Percentiles rank a stretch among this genome's conserved stretches.
Evolutionary conservation across 2,113 vertebrate genomes (phyloP).

Genomic region (Narcine bancroftii): DNA sequence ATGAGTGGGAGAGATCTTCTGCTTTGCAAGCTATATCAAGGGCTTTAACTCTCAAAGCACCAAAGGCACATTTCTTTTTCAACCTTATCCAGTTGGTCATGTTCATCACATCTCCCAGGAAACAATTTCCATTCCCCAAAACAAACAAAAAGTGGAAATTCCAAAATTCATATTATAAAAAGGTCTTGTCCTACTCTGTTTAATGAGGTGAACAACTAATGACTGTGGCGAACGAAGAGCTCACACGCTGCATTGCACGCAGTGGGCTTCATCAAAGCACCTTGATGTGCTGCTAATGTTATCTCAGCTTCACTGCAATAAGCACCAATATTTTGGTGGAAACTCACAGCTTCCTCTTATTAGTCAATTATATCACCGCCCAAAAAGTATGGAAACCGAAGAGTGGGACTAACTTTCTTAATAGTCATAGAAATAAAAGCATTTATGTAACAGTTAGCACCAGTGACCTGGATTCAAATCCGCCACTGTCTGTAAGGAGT

Average conservation of each 20-base stretch:
- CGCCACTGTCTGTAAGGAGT: too few relatives aligned
- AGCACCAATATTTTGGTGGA: not conserved
- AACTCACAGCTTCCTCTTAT: not conserved
- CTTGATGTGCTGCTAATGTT: not conserved
- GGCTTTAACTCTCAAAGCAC: not conserved
- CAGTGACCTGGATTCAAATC: too few relatives aligned
- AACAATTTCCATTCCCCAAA: not conserved
- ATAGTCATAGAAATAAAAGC: not conserved
- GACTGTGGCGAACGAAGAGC: too few relatives aligned
- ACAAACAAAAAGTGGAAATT: not conserved
- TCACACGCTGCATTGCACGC: not conserved
- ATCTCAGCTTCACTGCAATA: not conserved
- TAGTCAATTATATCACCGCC: not conserved
- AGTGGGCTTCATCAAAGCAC: not conserved
- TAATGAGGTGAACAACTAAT: not conserved
- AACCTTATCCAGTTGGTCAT: not conserved
- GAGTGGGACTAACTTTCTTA: too few relatives aligned
- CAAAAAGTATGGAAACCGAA: not conserved
- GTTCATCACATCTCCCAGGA: too few relatives aligned
- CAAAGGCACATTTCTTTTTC: not conserved
- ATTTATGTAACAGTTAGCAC: too few relatives aligned
- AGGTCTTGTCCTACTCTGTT: not conserved
- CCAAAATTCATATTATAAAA: not conserved
- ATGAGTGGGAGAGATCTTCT: slow-evolving; percentile 10
- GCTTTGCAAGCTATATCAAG: slow-evolving; percentile 8